These are phyloP conservation scores for Hylaea fasciaria DNA, from an alignment of 2,888 invertebrate species.

Conservation along the genomic window DNA sequence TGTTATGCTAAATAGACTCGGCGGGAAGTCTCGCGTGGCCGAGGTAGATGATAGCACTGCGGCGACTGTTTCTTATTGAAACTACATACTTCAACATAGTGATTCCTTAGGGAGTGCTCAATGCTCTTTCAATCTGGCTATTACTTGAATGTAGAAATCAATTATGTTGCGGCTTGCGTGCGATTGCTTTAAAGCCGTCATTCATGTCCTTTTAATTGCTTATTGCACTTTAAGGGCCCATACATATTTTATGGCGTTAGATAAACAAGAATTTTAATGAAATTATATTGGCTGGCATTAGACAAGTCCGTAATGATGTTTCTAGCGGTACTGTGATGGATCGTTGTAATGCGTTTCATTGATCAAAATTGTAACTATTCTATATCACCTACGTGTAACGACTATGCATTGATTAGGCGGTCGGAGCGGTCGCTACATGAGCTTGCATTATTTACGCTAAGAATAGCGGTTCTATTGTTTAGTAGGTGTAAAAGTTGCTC, in stretches of 20 bases:
- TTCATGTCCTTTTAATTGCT: constrained; percentile 30
- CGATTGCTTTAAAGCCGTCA: constrained; percentile 23
- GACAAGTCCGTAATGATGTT: constrained; percentile 21
- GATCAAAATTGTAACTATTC: constrained; percentile 19
- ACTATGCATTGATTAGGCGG: constrained; percentile 22
- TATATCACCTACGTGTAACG: constrained; percentile 6
- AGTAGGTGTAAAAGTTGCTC: background rate
- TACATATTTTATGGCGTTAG: constrained; percentile 25
- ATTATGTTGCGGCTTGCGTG: constrained; percentile 25
- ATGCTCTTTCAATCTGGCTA: constrained; percentile 22
- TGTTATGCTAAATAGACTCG: constrained; percentile 51
- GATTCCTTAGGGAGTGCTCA: constrained; percentile 22
- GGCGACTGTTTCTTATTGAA: background rate
- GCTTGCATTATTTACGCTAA: constrained; percentile 16
- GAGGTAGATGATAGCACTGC: constrained; percentile 50
- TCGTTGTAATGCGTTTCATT: constrained; percentile 28
- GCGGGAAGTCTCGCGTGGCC: constrained; percentile 44
- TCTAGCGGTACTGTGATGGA: constrained; percentile 33
- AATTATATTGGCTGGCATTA: constrained; percentile 21
- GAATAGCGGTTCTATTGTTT: constrained; percentile 25
- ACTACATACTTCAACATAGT: background rate
- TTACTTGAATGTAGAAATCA: constrained; percentile 30
- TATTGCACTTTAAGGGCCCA: constrained; percentile 25
- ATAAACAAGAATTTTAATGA: constrained; percentile 28
- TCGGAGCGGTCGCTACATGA: constrained; percentile 11